Evolutionary conservation across 2,888 invertebrate genomes (phyloP).

Genomic region (Pedicia rivosa): DNA sequence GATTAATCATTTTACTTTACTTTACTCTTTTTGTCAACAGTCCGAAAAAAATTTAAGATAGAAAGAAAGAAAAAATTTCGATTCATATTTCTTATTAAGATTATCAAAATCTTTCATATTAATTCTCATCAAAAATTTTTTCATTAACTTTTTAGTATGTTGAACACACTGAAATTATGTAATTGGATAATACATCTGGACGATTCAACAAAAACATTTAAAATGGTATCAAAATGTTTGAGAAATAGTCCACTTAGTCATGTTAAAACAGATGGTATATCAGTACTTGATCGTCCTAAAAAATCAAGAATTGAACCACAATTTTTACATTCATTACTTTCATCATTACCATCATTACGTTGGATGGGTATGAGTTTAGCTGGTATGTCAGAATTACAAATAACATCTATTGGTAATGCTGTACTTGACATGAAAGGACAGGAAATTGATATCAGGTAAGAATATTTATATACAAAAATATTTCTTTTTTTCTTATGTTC

Average conservation of each 20-base stretch:
- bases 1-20: too few species aligned
- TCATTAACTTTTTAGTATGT: conserved; percentile 13
- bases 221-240: conserved; percentile 18
- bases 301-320: conserved; percentile 19
- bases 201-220: conserved; percentile 19
- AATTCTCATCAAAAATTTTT: too few species aligned
- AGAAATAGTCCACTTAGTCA: conserved; percentile 21
- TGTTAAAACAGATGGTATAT: conserved; percentile 21
- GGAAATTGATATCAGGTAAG: conserved; percentile 23
- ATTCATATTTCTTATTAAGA: too few species aligned
- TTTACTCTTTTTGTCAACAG: too few species aligned
- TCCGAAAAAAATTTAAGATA: too few species aligned
- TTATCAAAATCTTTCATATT: too few species aligned
- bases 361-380: conserved; percentile 22
- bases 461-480: conserved; percentile 3
- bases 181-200: conserved; percentile 22
- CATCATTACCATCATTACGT: conserved; percentile 18
- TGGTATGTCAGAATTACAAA: conserved; percentile 21
- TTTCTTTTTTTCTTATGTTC: background rate
- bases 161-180: conserved; percentile 21
- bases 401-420: conserved; percentile 19
- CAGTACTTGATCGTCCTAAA: conserved; percentile 19
- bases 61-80: too few species aligned
- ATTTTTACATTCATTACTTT: conserved; percentile 18
- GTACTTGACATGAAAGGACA: conserved; percentile 20